A percentile compares a stretch with the other conserved stretches of the same genome.
Conservation (phyloP, 2,888 invertebrate genomes). For the Mimachlamys varia region DNA sequence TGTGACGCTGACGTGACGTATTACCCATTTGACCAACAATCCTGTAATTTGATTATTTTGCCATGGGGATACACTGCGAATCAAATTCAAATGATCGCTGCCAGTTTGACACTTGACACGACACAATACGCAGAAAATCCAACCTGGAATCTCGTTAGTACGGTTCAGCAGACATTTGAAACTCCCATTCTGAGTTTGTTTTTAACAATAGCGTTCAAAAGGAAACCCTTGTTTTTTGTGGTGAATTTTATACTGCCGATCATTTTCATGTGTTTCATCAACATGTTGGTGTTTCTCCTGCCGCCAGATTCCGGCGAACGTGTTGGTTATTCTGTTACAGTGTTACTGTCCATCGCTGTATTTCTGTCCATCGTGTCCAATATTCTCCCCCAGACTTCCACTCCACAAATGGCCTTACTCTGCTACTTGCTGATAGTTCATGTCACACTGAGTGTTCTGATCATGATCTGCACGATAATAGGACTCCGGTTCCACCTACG, state of each 20-base stretch:
- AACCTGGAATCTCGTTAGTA: background rate
- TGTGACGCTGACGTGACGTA: background rate
- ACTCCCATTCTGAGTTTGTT: background rate
- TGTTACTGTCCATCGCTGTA: background rate
- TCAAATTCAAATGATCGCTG: background rate
- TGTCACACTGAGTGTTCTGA: background rate
- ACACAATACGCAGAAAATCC: background rate
- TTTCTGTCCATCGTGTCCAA: constrained; percentile 18
- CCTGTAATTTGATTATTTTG: background rate
- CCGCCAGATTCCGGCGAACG: background rate
- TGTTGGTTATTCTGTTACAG: background rate
- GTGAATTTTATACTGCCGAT: background rate
- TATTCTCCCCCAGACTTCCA: background rate
- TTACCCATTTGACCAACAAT: constrained; percentile 28
- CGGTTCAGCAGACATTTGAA: background rate
- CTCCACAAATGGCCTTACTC: background rate
- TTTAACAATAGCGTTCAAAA: background rate
- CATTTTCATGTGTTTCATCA: background rate
- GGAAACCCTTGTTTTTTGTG: background rate
- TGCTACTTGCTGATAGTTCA: background rate
- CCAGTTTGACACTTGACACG: background rate
- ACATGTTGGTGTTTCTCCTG: background rate
- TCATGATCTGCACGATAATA: background rate
- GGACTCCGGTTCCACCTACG: background rate
- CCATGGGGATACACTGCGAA: background rate